Conservation (phyloP, 1,140 invertebrate genomes). For the Chlorops oryzae region DNA sequence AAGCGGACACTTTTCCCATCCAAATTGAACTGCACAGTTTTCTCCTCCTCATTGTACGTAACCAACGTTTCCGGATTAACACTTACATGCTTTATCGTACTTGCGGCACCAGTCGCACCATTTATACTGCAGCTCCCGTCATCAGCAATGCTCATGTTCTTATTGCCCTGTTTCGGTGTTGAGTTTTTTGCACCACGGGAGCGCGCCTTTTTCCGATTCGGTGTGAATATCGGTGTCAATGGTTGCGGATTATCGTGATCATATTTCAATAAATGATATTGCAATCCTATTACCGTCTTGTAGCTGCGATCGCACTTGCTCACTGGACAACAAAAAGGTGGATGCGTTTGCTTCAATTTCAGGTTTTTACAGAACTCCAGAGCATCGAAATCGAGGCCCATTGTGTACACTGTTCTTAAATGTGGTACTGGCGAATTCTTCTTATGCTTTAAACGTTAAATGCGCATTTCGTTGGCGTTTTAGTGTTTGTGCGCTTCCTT, state of each 20-base stretch:
- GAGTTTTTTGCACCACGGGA: constrained; percentile 40
- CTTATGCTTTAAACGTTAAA: constrained; percentile 18
- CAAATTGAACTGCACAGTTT: constrained; percentile 77
- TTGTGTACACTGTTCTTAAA: constrained; percentile 22
- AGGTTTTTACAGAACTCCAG: constrained; percentile 77
- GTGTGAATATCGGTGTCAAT: constrained; percentile 46
- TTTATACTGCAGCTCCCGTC: constrained; percentile 6
- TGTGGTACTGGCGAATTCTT: neutral
- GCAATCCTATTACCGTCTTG: constrained; percentile 77
- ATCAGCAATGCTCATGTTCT: constrained; percentile 19
- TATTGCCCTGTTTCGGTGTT: constrained; percentile 37
- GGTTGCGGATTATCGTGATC: constrained; percentile 68
- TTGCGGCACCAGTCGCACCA: neutral
- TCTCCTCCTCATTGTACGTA: constrained; percentile 53
- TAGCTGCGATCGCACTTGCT: constrained; percentile 77
- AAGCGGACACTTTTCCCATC: constrained; percentile 60
- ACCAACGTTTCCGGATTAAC: constrained; percentile 48
- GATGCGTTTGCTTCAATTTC: constrained; percentile 63
- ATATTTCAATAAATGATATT: constrained; percentile 78
- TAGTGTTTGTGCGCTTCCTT: constrained; percentile 9
- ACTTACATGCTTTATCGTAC: neutral
- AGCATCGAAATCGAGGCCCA: constrained; percentile 66
- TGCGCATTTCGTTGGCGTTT: constrained; percentile 28
- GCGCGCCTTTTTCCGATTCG: constrained; percentile 53
- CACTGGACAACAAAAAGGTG: constrained; percentile 78